Evolutionary conservation across 1,140 invertebrate genomes (phyloP).

Genomic region (Hylaeus volcanicus): DNA sequence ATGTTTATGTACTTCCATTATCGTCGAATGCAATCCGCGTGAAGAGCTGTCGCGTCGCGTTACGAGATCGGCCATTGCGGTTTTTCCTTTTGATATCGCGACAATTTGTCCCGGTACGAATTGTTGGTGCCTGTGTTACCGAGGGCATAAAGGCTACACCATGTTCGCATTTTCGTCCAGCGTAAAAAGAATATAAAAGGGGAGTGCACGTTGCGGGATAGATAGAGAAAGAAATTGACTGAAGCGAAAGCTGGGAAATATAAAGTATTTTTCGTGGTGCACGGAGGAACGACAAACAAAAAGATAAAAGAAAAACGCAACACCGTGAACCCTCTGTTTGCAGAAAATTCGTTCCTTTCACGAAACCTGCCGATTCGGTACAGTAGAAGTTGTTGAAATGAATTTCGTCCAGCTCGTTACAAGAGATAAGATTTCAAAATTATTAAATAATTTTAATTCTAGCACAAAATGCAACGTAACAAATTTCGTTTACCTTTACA

Average conservation of each 20-base stretch:
- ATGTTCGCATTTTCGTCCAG: neutral
- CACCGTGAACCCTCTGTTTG: neutral
- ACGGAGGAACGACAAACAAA: no score
- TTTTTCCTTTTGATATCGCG: slow-evolving; percentile 10
- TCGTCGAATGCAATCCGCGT: neutral
- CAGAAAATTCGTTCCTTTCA: neutral
- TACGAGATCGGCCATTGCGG: neutral
- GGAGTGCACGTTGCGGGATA: neutral
- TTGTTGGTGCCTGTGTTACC: neutral
- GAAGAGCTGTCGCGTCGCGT: neutral
- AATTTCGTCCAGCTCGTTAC: neutral
- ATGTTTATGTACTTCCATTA: neutral
- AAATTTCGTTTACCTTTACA: no score
- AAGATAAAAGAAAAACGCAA: neutral
- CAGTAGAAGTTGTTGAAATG: slow-evolving; percentile 3
- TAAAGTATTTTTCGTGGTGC: slow-evolving; percentile 15
- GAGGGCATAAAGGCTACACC: neutral
- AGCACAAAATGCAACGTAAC: no score
- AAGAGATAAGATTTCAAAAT: neutral
- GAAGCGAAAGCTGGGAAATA: neutral
- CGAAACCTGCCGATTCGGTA: slow-evolving; percentile 8
- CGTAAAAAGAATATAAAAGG: neutral
- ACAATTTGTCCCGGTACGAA: slow-evolving; percentile 1
- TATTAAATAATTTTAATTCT: no score
- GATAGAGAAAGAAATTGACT: neutral